Percentiles rank a stretch among this genome's conserved stretches.
These are phyloP conservation scores for Emydocephalus ijimae DNA, from an alignment of 2,113 vertebrate species.

Conservation along the genomic window DNA sequence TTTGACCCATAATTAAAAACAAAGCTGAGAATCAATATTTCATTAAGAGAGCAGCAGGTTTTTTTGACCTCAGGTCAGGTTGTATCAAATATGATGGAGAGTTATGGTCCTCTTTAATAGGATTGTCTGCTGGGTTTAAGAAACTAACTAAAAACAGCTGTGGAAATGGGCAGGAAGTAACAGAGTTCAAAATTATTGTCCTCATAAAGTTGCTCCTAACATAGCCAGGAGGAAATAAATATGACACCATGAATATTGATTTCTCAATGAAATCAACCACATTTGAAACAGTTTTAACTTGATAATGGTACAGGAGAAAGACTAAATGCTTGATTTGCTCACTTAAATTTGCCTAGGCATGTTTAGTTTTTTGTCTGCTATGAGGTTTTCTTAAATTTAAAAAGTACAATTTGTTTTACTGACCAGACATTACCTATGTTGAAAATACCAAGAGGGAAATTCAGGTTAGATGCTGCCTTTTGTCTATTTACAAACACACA, in stretches of 20 bases:
- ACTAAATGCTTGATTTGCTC: background rate
- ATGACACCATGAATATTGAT: background rate
- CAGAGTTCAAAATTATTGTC: background rate
- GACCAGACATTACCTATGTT: background rate
- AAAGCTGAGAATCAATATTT: background rate
- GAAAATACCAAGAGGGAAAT: background rate
- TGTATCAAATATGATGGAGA: background rate
- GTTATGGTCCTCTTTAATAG: background rate
- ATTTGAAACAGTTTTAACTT: background rate
- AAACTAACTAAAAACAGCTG: background rate
- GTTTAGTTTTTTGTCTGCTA: background rate
- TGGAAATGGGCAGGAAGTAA: background rate
- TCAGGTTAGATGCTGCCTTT: background rate
- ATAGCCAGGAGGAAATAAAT: background rate
- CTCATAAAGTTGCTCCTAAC: background rate
- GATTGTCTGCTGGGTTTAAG: background rate
- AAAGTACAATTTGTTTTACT: background rate
- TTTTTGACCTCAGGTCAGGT: background rate
- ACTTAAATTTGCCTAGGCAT: background rate
- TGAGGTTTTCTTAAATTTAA: background rate
- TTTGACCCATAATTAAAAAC: too few relatives aligned
- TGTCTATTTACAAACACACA: background rate
- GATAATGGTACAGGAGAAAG: background rate
- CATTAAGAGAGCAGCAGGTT: background rate
- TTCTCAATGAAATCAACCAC: background rate